Evolutionary conservation across 2,797 vertebrate genomes (phyloP), one percentile per base, ranked within the genome.

Genomic region (Neopelma chrysocephalum): DNA sequence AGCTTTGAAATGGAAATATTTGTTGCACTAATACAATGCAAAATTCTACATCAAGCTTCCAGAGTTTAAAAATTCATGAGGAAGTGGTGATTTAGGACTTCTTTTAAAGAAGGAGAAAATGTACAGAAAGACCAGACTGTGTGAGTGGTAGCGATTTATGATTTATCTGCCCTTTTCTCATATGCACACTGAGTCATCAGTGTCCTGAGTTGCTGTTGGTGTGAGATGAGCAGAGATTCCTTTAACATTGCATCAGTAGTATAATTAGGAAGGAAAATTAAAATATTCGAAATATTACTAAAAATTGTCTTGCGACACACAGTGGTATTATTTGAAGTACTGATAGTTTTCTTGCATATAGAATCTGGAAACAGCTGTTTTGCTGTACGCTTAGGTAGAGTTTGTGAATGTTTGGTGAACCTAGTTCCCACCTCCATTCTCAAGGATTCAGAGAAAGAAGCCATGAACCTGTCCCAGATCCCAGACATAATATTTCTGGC

Each of bases 1-100:
- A 12, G 29, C 58, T 92, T 94, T 75, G 71, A 87, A 82, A 61
- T 84, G 12, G n/a, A 85, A 94, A 20, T 71, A 51, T 4, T 92
- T 51, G 16, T 78, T 89, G 53, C 29, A n/a, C 22, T 73, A 48
- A 76, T 84, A 8, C 47, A 70, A 34, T 60, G 10, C 18, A 62
- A 32, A 90, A 31, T 64, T 78, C 75, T 90, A 12, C 40, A 32
- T 87, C 61, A 61, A 25, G 8, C 31, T 82, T 73, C 48, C 38
- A 71, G 38, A 51, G 12, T 45, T 85, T 71, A 51, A 69, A 75
- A 75, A 51, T 54, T 61, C 12, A 27, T 2, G 2, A 75, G 31
- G n/a, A 91, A 75, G 9, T 66, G 22, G 10, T 40, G 65, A 4
- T 77, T 92, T 58, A 86, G 70, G 43, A 31, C n/a, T 87, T 77